Base-by-base conservation (phyloP, 2,888 invertebrate genomes). In the Drosophila cracens region DNA sequence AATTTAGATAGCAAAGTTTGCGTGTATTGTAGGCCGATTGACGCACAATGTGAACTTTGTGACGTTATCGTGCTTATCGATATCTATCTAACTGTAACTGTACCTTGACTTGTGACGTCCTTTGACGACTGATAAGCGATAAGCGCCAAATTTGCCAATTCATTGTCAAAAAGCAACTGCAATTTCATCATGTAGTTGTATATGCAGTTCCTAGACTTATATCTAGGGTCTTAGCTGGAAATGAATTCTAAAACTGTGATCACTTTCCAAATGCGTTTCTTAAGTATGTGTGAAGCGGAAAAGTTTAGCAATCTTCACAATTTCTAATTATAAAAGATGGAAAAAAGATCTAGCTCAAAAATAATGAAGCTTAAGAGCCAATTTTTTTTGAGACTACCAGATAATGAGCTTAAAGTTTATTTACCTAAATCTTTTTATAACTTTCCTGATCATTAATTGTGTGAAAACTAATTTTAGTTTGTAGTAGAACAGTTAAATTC, bases 11-110 rank as follows among this genome's bases (percentile, higher is more conserved):
- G 52, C 43, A 57, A 65, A 56, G 77, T 60, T 46, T 71, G 27
- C 34, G 33, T 43, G 56, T 71, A 72, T 67, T 74, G 71, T 76
- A 75, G 83, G 60, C 60, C 86, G 74, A 85, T 85, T 85, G 85
- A 90, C 85, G 85, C 85, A 85, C 90, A 90, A 85, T 70, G 43
- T 62, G 65, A 64, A 68, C 74, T 82, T 31, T 69, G 83, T 88
- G 85, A 85, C 89, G 87, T 64, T 78, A 67, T 71, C 71, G 54
- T 60, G 73, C 87, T 90, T 85, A 85, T 90, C 84, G 61, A 70
- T 56, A 67, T 18, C 13, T 38, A 13, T 27, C 56, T 25, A 49
- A 43, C 58, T 64, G 31, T 61, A 40, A 40, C 49, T 79, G n/a
- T 63, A 25, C 43, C 82, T 54, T 16, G 33, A 38, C 48, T 70